phyloP scores from a whole-genome alignment of 1,140 invertebrate species.

The Drosophila ercepeae region DNA sequence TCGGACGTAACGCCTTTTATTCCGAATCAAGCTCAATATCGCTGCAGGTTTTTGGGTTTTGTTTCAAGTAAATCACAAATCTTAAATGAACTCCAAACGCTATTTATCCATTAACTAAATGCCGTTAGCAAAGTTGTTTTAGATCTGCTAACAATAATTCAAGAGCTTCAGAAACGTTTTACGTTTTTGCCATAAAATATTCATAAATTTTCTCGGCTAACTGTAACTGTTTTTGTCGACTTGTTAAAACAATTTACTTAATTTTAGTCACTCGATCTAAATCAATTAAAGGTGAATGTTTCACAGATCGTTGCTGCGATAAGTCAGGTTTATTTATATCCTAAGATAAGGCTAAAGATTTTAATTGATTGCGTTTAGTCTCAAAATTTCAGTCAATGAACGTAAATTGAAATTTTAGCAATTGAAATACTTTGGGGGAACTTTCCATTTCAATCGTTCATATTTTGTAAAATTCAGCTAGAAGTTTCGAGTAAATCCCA shows the following conservation, averaged over 20 bases:
- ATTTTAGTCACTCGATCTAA: conserved; percentile 4
- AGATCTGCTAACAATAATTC: conserved; percentile 25
- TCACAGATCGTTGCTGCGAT: conserved; percentile 23
- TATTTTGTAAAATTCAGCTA: background rate
- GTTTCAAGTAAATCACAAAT: conserved; percentile 27
- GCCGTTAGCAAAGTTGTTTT: conserved; percentile 37
- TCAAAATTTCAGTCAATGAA: background rate
- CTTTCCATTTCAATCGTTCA: conserved; percentile 20
- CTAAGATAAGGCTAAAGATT: background rate
- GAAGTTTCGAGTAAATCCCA: conserved; percentile 1
- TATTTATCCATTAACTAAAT: conserved; percentile 44
- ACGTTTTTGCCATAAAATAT: conserved; percentile 35
- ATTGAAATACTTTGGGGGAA: background rate
- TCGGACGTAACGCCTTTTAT: conserved; percentile 36
- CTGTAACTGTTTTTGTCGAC: conserved; percentile 31
- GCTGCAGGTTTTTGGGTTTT: conserved; percentile 24
- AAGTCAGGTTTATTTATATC: conserved; percentile 18
- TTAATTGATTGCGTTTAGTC: conserved; percentile 4
- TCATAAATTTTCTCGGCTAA: conserved; percentile 34
- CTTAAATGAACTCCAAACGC: conserved; percentile 44
- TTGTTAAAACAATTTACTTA: conserved; percentile 14
- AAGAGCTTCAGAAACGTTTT: conserved; percentile 22
- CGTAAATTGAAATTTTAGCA: background rate
- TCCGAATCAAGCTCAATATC: conserved; percentile 6
- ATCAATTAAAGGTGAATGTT: conserved; percentile 43